phyloP scores from a whole-genome alignment of 1,140 invertebrate genomes.

The Diorhabda sublineata region DNA sequence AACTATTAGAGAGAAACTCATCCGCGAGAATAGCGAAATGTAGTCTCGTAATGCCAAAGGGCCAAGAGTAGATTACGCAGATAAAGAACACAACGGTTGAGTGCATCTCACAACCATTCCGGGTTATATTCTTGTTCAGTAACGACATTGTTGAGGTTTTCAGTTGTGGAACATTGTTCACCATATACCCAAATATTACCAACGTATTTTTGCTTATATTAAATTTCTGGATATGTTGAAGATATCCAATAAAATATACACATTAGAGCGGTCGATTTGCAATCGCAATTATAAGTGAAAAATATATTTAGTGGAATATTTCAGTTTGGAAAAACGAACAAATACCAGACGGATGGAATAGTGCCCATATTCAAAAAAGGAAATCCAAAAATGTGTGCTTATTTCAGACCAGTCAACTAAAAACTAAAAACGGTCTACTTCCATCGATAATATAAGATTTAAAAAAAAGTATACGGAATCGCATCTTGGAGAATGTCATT shows the following conservation, averaged over 20 bases:
- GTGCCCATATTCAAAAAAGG: too few species aligned
- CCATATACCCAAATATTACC: constrained; percentile 7
- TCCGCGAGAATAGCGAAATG: constrained; percentile 22
- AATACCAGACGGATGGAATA: too few species aligned
- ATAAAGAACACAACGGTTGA: constrained; percentile 43
- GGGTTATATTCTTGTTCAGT: constrained; percentile 42
- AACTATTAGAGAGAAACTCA: constrained; percentile 19
- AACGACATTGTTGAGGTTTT: constrained; percentile 45
- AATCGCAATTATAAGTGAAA: too few species aligned
- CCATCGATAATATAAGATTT: too few species aligned
- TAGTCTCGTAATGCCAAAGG: constrained; percentile 27
- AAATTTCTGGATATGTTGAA: constrained; percentile 5
- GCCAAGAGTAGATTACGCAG: constrained; percentile 41
- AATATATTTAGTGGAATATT: too few species aligned
- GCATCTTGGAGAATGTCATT: too few species aligned
- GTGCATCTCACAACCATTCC: constrained; percentile 39
- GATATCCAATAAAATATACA: constrained; percentile 4
- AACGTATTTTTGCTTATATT: constrained; percentile 12
- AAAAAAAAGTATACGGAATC: too few species aligned
- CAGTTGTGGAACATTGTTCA: constrained; percentile 28
- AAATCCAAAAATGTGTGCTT: too few species aligned
- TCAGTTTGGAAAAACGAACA: too few species aligned
- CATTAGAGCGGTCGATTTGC: too few species aligned
- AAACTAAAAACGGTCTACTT: too few species aligned
- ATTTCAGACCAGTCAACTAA: too few species aligned